Conservation (phyloP, 2,113 vertebrate species). For the Phalacrocorax carbo region DNA sequence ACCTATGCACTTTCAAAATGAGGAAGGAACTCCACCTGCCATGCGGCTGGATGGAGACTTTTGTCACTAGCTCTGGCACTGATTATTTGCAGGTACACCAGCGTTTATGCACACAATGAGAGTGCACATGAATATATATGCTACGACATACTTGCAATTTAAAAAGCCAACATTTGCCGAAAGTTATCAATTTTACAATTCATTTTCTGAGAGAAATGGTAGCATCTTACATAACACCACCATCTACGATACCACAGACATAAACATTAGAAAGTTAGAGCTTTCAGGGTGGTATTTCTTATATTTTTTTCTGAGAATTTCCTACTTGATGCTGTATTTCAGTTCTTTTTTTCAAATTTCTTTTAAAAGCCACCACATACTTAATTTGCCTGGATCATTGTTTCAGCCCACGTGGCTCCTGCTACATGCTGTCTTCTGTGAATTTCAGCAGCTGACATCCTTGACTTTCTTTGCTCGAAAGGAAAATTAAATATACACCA, state of each 20-base stretch:
- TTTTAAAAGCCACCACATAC: background rate
- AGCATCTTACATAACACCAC: background rate
- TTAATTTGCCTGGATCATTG: background rate
- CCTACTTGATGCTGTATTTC: background rate
- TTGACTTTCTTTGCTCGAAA: conserved; percentile 14
- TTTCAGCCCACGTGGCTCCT: background rate
- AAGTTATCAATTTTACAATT: background rate
- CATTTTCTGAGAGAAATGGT: background rate
- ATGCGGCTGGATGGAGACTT: background rate
- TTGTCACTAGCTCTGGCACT: background rate
- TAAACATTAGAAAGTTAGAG: background rate
- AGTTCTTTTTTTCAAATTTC: background rate
- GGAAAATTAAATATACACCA: conserved; percentile 35
- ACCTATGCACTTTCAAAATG: background rate
- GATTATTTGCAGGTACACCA: background rate
- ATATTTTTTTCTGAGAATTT: background rate
- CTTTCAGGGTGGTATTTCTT: background rate
- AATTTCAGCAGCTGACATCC: conserved; percentile 37
- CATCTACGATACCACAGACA: fast-evolving
- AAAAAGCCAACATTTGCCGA: background rate
- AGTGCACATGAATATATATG: too few relatives aligned
- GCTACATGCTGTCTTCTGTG: background rate
- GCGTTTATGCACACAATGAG: background rate
- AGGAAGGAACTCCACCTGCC: background rate
- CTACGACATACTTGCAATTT: background rate